phyloP scores from a whole-genome alignment of 1,140 invertebrate genomes.

The Cydia amplana region DNA sequence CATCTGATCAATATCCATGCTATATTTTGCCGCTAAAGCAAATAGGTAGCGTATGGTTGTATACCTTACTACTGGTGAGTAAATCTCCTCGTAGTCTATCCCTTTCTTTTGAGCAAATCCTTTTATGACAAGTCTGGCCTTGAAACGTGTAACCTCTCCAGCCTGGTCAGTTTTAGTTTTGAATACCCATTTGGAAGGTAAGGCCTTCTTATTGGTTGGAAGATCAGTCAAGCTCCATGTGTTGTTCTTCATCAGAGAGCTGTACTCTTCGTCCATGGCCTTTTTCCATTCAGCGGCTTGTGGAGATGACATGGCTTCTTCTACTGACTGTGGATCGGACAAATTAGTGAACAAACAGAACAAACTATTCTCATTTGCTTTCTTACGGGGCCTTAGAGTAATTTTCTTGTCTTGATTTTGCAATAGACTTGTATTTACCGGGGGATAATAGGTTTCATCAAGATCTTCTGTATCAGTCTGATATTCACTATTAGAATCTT shows the following conservation, averaged over 20 bases:
- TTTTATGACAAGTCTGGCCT: slow-evolving; percentile 41
- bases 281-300: slow-evolving; percentile 48
- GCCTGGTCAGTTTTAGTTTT: slow-evolving; percentile 40
- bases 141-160: slow-evolving; percentile 39
- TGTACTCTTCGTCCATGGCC: slow-evolving; percentile 57
- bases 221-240: slow-evolving; percentile 44
- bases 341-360: background rate
- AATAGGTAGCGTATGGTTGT: slow-evolving; percentile 37
- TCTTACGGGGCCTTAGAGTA: background rate
- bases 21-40: slow-evolving; percentile 35
- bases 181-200: slow-evolving; percentile 46
- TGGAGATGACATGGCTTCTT: slow-evolving; percentile 43
- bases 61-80: slow-evolving; percentile 42
- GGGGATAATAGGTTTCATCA: background rate
- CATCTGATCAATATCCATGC: slow-evolving; percentile 38
- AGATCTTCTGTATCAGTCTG: too few relatives aligned
- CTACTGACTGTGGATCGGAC: slow-evolving; percentile 40
- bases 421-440: background rate
- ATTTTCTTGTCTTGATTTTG: background rate
- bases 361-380: background rate
- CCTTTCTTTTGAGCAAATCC: slow-evolving; percentile 40
- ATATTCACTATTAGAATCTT: too few relatives aligned
- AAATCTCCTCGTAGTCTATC: slow-evolving; percentile 44
- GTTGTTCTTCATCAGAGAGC: slow-evolving; percentile 50
- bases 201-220: background rate